These are phyloP conservation scores for Cliona cf. orientalis DNA, from an alignment of 37 sponge, comb jelly and placozoan species.

Conservation along the genomic window DNA sequence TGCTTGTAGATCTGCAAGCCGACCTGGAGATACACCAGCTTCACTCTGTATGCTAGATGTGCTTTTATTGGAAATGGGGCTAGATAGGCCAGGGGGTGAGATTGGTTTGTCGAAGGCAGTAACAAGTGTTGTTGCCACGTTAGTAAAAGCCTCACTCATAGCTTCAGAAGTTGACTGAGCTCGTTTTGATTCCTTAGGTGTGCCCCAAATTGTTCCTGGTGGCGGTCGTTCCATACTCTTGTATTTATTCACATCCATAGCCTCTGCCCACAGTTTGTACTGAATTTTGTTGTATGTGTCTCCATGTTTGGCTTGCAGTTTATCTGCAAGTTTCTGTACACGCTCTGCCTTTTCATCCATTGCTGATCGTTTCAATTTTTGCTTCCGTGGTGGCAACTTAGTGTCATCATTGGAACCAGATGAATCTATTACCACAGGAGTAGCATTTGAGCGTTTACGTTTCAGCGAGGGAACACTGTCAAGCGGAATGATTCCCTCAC, in stretches of 20 bases:
- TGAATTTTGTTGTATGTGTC: conserved; percentile 29
- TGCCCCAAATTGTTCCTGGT: conserved; percentile 11
- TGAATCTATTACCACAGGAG: not conserved
- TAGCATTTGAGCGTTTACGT: not conserved
- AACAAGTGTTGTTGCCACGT: conserved; percentile 8
- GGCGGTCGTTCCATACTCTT: conserved; percentile 20
- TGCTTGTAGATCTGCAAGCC: conserved; percentile 16
- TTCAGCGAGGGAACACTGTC: not conserved
- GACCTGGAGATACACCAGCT: conserved; percentile 22
- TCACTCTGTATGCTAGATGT: not conserved
- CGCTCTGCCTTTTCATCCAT: not conserved
- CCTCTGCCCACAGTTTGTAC: conserved; percentile 45
- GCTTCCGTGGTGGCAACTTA: not conserved
- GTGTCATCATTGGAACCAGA: not conserved
- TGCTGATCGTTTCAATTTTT: not conserved
- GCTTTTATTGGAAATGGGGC: not conserved
- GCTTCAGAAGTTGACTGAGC: not conserved
- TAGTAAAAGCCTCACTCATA: conserved; percentile 19
- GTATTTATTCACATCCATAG: conserved; percentile 30
- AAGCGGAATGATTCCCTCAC: conserved; percentile 1
- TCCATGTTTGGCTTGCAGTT: not conserved
- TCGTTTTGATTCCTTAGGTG: not conserved
- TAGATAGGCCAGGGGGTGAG: not conserved
- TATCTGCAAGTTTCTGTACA: conserved; percentile 5
- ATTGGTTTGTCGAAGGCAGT: not conserved